Conservation (phyloP, 1,140 invertebrate species). For the Coelopa frigida region DNA sequence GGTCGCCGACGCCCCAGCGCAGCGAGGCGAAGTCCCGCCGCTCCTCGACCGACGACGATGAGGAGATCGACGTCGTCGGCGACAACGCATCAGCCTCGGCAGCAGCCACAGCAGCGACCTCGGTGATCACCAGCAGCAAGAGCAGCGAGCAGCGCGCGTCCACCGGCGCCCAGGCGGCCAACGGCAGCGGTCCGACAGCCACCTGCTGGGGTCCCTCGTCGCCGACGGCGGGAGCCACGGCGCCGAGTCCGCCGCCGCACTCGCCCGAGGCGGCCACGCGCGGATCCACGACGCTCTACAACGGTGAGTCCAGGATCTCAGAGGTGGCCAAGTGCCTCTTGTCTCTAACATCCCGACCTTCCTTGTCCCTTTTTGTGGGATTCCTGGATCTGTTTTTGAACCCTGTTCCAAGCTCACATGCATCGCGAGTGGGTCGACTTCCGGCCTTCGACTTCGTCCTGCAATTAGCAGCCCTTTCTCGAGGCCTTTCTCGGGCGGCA, state of each 20-base stretch:
- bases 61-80: constrained; percentile 76
- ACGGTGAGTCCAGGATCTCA: no score
- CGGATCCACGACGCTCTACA: constrained; percentile 55
- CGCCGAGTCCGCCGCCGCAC: constrained; percentile 63
- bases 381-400: no score
- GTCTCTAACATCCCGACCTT: no score
- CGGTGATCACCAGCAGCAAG: constrained; percentile 23
- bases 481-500: no score
- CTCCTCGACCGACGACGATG: constrained; percentile 57
- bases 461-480: no score
- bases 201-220: constrained; percentile 64
- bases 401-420: no score
- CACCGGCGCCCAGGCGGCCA: constrained; percentile 27
- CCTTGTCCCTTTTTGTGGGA: no score
- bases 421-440: no score
- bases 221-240: constrained; percentile 63
- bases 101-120: constrained; percentile 47
- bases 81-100: constrained; percentile 44
- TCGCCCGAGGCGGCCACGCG: constrained; percentile 48
- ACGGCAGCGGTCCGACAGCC: constrained; percentile 38
- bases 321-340: no score
- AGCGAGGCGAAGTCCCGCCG: constrained; percentile 30
- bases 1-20: neutral
- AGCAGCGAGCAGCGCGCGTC: constrained; percentile 24
- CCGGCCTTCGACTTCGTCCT: no score